Evolutionary conservation across 2,888 invertebrate species (phyloP).

Genomic region (Eupithecia subumbrata): DNA sequence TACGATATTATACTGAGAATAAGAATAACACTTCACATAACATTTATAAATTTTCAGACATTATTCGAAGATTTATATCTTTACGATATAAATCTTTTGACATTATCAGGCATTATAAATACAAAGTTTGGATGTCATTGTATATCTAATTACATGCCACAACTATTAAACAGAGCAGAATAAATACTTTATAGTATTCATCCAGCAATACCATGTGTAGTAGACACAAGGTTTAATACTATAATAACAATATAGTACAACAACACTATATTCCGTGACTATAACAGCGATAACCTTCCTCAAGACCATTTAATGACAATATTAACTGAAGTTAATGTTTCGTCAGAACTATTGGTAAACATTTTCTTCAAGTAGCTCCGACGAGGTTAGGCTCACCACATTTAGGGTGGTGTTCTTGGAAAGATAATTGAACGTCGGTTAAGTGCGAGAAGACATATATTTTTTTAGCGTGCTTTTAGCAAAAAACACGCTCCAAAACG

Average conservation of each 20-base stretch:
- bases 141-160: neutral
- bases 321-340: neutral
- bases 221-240: neutral
- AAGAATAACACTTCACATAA: neutral
- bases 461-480: too few species aligned
- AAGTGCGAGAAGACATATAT: too few species aligned
- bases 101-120: neutral
- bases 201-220: neutral
- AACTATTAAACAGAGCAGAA: neutral
- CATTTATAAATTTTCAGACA: neutral
- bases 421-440: neutral
- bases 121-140: neutral
- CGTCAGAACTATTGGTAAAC: neutral
- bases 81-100: neutral
- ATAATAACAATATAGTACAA: neutral
- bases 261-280: neutral
- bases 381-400: neutral
- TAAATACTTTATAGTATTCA: neutral
- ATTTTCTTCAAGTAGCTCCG: neutral
- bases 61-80: neutral
- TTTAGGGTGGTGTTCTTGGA: neutral
- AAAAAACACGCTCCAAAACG: too few species aligned
- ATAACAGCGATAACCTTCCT: neutral
- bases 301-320: neutral
- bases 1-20: neutral